Base-by-base conservation (phyloP, 2,888 invertebrate genomes). In the Crepidodera aurea region DNA sequence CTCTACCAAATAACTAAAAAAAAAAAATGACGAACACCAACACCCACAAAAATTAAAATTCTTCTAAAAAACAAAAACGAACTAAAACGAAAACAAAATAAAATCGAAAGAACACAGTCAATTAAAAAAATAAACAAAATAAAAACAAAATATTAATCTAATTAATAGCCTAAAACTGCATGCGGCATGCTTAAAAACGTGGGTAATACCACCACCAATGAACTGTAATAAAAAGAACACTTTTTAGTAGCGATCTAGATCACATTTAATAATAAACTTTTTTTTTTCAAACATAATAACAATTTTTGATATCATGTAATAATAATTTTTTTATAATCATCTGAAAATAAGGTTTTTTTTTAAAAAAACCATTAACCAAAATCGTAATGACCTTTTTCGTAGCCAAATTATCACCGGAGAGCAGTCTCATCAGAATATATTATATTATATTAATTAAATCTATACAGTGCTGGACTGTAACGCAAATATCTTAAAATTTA, bases 381-480 rank as follows among this genome's bases (percentile, higher is more conserved):
- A 69, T 67, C 68, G 51, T 66, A 60, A 58, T 48, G 68, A 65
- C 70, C 70, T 55, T 61, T 58, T 66, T 67, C 70, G 61, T 69
- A 62, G 70, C 71, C 64, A 64, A 65, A 54, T 66, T 64, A 64
- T 70, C 67, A 67, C 59, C 63, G 56, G 29, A 56, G 51, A 68
- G 62, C 67, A 69, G 67, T 69, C 69, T 67, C 67, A 51, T 63
- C 51, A 57, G 37, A 15, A 51, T n/a, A n/a, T n/a, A n/a, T n/a
- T n/a, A n/a, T n/a, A n/a, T 51, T 19, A 51, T 37, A 53, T 39
- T 7, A 13, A 37, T 32, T 44, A 58, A 27, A 62, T 40, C 54
- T 37, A 64, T 70, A 69, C 71, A 70, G 69, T 69, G 55, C 12
- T 40, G 7, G 56, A 71, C 66, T 70, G 68, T 68, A 70, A 66